phyloP scores from a whole-genome alignment of 2,113 vertebrate genomes.

The Neoarius graeffei region DNA sequence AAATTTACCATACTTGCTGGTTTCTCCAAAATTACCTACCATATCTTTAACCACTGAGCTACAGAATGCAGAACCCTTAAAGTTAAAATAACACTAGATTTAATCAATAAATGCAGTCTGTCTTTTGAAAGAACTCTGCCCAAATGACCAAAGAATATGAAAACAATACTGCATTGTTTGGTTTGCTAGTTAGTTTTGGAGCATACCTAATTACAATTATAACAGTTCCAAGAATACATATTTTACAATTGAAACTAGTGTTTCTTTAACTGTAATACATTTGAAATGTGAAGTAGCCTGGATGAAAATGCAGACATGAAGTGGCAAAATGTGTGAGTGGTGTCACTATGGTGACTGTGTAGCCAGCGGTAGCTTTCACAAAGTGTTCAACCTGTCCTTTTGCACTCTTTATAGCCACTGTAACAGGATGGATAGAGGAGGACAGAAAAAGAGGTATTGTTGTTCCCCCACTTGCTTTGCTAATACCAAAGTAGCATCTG shows the following conservation, averaged over 20 bases:
- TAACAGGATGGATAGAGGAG: slow-evolving; percentile 95
- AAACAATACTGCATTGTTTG: background rate
- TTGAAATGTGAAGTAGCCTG: background rate
- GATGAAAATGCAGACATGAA: background rate
- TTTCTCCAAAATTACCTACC: no score
- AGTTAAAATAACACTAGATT: background rate
- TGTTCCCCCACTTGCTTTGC: slow-evolving; percentile 35
- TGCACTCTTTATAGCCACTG: slow-evolving; percentile 67
- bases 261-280: background rate
- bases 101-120: background rate
- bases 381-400: slow-evolving; percentile 42
- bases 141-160: background rate
- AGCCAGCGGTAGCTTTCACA: background rate
- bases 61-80: background rate
- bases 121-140: background rate
- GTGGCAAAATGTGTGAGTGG: background rate
- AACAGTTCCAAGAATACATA: background rate
- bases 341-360: background rate
- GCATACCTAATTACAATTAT: background rate
- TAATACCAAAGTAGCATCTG: slow-evolving; percentile 51
- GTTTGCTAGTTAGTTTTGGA: background rate
- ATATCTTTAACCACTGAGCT: background rate
- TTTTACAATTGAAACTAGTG: background rate
- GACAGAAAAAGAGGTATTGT: slow-evolving; percentile 94
- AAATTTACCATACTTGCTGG: no score